These are phyloP conservation scores for Pherbina coryleti DNA, from an alignment of 2,888 invertebrate genomes.

Conservation along the genomic window DNA sequence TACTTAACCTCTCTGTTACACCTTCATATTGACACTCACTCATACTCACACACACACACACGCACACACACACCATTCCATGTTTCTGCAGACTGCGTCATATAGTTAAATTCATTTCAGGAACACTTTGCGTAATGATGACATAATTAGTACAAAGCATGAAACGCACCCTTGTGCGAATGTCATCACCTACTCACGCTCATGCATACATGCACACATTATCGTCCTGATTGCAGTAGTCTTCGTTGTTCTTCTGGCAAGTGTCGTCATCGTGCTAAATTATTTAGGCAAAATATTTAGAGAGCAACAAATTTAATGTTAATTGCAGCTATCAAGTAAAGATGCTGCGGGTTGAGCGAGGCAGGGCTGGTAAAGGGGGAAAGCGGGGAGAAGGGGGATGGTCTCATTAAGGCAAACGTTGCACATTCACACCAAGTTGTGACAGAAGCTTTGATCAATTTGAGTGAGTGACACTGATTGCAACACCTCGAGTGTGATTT, in stretches of 20 bases:
- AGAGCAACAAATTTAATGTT: conserved; percentile 37
- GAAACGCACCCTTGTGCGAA: conserved; percentile 30
- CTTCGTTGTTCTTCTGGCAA: background rate
- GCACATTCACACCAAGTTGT: background rate
- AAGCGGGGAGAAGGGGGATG: background rate
- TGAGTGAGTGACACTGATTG: too few species aligned
- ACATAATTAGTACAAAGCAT: conserved; percentile 62
- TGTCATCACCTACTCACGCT: background rate
- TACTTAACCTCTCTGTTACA: background rate
- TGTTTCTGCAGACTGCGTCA: background rate
- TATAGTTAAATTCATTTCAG: conserved; percentile 43
- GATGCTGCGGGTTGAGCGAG: background rate
- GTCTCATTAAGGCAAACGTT: background rate
- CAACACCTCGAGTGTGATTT: background rate
- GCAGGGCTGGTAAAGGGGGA: background rate
- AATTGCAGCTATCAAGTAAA: conserved; percentile 33
- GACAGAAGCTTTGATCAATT: background rate
- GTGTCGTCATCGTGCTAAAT: conserved; percentile 36
- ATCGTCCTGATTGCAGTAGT: background rate
- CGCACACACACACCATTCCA: background rate
- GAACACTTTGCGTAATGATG: conserved; percentile 55
- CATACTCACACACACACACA: background rate
- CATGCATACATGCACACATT: background rate
- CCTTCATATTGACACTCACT: background rate
- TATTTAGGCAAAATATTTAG: conserved; percentile 18